Conservation (phyloP, 2,888 invertebrate genomes). For the Eremobia ochroleuca region DNA sequence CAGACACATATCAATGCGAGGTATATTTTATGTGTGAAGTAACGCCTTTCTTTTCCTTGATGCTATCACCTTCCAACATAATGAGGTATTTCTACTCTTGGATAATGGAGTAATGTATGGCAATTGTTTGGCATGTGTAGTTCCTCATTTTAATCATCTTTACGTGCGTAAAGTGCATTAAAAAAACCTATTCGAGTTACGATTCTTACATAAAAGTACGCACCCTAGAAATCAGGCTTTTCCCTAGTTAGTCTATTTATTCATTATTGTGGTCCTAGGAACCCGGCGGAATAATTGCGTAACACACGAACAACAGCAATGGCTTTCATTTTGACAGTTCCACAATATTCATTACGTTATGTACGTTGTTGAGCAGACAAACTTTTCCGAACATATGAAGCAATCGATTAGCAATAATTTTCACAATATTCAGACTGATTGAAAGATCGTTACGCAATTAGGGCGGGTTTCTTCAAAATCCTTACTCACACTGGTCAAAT, state of each 20-base stretch:
- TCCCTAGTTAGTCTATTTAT: too few species aligned
- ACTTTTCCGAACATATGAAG: too few species aligned
- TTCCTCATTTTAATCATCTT: background rate
- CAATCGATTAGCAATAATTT: too few species aligned
- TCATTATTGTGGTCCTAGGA: too few species aligned
- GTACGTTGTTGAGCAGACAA: too few species aligned
- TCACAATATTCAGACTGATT: too few species aligned
- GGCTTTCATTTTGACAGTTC: too few species aligned
- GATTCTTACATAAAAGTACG: background rate
- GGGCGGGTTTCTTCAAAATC: too few species aligned
- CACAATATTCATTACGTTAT: too few species aligned
- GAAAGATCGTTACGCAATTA: too few species aligned
- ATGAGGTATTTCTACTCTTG: background rate
- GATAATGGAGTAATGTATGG: constrained; percentile 7
- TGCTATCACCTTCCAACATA: constrained; percentile 15
- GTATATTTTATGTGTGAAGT: constrained; percentile 37
- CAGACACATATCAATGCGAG: constrained; percentile 12
- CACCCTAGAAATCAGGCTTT: background rate
- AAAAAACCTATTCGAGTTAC: background rate
- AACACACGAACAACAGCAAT: too few species aligned
- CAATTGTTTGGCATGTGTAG: background rate
- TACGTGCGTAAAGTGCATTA: background rate
- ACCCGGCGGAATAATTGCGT: too few species aligned
- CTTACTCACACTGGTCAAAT: background rate
- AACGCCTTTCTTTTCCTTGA: constrained; percentile 55